Evolutionary conservation across 2,888 invertebrate genomes (phyloP).

Genomic region (Pseudococcus viburni): DNA sequence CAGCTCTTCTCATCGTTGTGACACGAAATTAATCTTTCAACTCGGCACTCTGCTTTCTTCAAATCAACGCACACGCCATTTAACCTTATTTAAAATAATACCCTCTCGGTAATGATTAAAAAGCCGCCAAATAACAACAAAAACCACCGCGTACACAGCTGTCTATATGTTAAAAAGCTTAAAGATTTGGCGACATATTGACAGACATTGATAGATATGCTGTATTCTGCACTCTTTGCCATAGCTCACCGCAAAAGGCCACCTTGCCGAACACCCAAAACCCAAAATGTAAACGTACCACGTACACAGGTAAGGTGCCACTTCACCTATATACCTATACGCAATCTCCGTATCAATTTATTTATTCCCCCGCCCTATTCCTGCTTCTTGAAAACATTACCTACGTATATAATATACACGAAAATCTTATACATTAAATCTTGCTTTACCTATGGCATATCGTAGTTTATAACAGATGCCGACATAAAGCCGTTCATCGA

Average conservation of each 20-base stretch:
- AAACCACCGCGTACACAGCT: constrained; percentile 4
- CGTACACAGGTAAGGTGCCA: not conserved
- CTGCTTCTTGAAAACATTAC: not conserved
- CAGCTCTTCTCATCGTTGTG: constrained; percentile 16
- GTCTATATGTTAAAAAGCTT: constrained; percentile 48
- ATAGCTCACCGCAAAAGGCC: not conserved
- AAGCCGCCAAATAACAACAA: constrained; percentile 6
- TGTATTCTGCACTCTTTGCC: not conserved
- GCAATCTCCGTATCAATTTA: not conserved
- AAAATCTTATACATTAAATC: constrained; percentile 41
- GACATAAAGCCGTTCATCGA: constrained; percentile 48
- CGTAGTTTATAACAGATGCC: constrained; percentile 37
- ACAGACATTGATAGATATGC: constrained; percentile 52
- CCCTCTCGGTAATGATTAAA: not conserved
- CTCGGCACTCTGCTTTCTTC: constrained; percentile 1
- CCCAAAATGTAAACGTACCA: not conserved
- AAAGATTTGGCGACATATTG: constrained; percentile 52
- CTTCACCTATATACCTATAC: not conserved
- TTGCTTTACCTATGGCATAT: constrained; percentile 24
- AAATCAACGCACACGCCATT: constrained; percentile 39
- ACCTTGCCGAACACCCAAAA: not conserved
- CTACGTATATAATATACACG: not conserved
- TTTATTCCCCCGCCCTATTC: not conserved
- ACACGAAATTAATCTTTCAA: constrained; percentile 30
- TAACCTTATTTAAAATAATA: constrained; percentile 50